Evolutionary conservation across 2,888 invertebrate species (phyloP).

Genomic region (Euclidia mi): DNA sequence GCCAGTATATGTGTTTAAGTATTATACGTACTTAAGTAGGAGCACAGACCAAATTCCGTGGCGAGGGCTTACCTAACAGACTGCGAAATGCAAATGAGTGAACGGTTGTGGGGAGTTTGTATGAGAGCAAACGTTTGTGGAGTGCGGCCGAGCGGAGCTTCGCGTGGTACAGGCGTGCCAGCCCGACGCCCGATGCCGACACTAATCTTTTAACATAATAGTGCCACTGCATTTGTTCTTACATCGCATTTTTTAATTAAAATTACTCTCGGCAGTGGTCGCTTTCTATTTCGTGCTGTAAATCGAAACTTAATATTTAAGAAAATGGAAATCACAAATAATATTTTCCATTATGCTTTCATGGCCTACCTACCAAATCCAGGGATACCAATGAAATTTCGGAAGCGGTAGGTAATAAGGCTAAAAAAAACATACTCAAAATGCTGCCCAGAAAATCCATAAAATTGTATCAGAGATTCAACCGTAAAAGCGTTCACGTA

Average conservation of each 20-base stretch:
- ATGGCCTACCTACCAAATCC: too few species aligned
- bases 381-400: too few species aligned
- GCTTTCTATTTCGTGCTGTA: too few species aligned
- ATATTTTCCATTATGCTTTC: too few species aligned
- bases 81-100: slow-evolving; percentile 77
- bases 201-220: slow-evolving; percentile 77
- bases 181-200: slow-evolving; percentile 46
- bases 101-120: slow-evolving; percentile 67
- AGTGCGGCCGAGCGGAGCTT: slow-evolving; percentile 44
- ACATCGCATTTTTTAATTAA: too few species aligned
- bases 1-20: slow-evolving; percentile 40
- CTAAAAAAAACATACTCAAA: too few species aligned
- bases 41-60: slow-evolving; percentile 59
- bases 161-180: slow-evolving; percentile 33
- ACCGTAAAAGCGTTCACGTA: neutral
- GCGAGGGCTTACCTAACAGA: slow-evolving; percentile 65
- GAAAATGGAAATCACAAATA: too few species aligned
- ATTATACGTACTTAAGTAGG: slow-evolving; percentile 45
- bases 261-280: too few species aligned
- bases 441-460: too few species aligned
- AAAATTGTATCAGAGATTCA: too few species aligned
- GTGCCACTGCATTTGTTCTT: slow-evolving; percentile 55
- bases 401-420: too few species aligned
- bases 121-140: slow-evolving; percentile 70
- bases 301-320: too few species aligned